Evolutionary conservation across 1,140 invertebrate species (phyloP).

Genomic region (Sinella curviseta): DNA sequence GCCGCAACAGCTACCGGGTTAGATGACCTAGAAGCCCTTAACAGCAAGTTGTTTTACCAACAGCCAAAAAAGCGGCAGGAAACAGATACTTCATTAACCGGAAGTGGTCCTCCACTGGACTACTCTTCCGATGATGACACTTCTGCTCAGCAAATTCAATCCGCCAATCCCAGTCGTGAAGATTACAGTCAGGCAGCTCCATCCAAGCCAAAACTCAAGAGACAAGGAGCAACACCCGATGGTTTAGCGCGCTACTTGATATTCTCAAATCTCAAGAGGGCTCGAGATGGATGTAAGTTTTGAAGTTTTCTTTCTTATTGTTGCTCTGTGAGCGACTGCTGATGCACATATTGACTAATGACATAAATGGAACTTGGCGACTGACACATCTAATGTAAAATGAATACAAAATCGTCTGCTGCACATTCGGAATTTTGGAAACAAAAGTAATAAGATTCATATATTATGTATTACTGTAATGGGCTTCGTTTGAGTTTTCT

Average conservation of each 20-base stretch:
- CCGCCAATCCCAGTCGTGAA: not conserved
- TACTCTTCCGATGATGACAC: not conserved
- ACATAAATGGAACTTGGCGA: no score
- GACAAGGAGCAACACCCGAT: not conserved
- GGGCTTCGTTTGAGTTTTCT: no score
- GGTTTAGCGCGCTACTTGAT: not conserved
- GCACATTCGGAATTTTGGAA: no score
- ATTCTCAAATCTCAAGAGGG: not conserved
- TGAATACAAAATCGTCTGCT: no score
- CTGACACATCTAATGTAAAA: no score
- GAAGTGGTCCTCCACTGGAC: not conserved
- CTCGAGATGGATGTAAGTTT: conserved; percentile 16
- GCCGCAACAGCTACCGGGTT: not conserved
- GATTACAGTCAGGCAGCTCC: not conserved
- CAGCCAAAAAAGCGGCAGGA: not conserved
- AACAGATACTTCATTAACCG: not conserved
- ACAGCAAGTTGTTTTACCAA: not conserved
- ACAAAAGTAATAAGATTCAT: no score
- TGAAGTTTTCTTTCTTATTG: not conserved
- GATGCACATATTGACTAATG: no score
- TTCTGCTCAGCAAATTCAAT: not conserved
- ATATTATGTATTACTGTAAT: no score
- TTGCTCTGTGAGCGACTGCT: not conserved
- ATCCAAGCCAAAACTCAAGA: not conserved
- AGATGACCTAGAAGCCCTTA: not conserved